A percentile compares a stretch with the other conserved stretches of the same genome.
Conservation (phyloP, 2,113 vertebrate species). For the Bagarius yarrelli region DNA sequence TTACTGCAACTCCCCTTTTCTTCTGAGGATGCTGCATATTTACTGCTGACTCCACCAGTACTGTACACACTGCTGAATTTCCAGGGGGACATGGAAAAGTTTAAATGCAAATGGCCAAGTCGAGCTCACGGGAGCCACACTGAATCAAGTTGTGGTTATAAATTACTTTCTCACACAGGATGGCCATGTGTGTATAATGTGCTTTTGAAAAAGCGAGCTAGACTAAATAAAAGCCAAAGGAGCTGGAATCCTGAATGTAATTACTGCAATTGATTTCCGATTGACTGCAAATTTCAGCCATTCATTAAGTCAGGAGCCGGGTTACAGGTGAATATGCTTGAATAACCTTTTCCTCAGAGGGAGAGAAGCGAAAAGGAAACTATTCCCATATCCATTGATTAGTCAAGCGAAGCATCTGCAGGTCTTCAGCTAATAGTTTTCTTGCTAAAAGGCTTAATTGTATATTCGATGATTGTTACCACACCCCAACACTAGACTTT, state of each 20-base stretch:
- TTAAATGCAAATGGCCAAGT: constrained; percentile 26
- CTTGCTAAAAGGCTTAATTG: constrained; percentile 11
- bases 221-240: constrained; percentile 31
- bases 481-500: background rate
- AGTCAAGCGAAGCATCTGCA: constrained; percentile 33
- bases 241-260: constrained; percentile 48
- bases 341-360: constrained; percentile 34
- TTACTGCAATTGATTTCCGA: constrained; percentile 53
- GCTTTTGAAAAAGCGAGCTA: constrained; percentile 8
- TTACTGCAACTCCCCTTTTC: constrained; percentile 2
- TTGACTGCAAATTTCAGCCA: constrained; percentile 50
- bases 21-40: background rate
- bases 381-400: constrained; percentile 30
- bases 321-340: constrained; percentile 14
- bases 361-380: constrained; percentile 19
- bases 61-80: background rate
- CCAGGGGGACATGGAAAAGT: background rate
- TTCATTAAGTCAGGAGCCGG: constrained; percentile 49
- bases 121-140: background rate
- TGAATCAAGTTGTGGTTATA: constrained; percentile 15
- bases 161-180: constrained; percentile 4
- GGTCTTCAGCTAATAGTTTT: constrained; percentile 9
- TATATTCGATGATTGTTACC: background rate
- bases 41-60: constrained; percentile 24
- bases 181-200: constrained; percentile 11